Conservation (phyloP, 2,797 vertebrate genomes). For the Apogon hyalosoma region DNA sequence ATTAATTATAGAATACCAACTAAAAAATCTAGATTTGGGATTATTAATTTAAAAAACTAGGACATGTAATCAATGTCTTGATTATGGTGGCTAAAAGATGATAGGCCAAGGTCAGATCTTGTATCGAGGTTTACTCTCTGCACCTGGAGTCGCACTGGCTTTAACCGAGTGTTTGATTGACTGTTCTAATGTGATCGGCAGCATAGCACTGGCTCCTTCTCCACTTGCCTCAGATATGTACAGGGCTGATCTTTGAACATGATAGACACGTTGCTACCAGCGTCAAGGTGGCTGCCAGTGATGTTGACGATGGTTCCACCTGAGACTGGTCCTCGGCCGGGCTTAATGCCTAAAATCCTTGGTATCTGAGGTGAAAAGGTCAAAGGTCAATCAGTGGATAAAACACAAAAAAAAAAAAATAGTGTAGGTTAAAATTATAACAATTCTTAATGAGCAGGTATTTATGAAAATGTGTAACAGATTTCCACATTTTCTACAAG, state of each 20-base stretch:
- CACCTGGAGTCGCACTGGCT: slow-evolving; percentile 24
- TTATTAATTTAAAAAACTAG: not conserved
- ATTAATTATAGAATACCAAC: too few relatives aligned
- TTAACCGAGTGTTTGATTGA: slow-evolving; percentile 52
- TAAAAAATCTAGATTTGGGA: not conserved
- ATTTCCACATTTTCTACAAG: too few relatives aligned
- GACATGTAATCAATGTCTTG: slow-evolving; percentile 6
- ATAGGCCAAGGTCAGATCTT: slow-evolving; percentile 5
- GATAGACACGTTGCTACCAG: slow-evolving; percentile 95
- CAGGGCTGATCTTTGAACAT: slow-evolving; percentile 94
- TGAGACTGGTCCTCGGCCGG: slow-evolving; percentile 91
- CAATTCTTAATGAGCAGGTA: not conserved
- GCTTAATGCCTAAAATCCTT: slow-evolving; percentile 89
- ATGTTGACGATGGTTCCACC: slow-evolving; percentile 97
- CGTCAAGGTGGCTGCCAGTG: slow-evolving; percentile 94
- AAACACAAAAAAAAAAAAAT: not conserved
- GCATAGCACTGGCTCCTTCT: slow-evolving; percentile 31
- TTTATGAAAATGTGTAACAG: not conserved
- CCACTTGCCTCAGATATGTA: slow-evolving; percentile 91
- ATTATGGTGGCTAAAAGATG: not conserved
- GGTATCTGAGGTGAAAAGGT: slow-evolving; percentile 82
- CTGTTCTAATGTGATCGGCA: slow-evolving; percentile 44
- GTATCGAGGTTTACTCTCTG: slow-evolving; percentile 16
- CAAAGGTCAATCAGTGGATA: slow-evolving; percentile 8
- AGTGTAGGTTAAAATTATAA: not conserved